Conservation (phyloP, 2,113 vertebrate genomes). For the Atherinomorus stipes region DNA sequence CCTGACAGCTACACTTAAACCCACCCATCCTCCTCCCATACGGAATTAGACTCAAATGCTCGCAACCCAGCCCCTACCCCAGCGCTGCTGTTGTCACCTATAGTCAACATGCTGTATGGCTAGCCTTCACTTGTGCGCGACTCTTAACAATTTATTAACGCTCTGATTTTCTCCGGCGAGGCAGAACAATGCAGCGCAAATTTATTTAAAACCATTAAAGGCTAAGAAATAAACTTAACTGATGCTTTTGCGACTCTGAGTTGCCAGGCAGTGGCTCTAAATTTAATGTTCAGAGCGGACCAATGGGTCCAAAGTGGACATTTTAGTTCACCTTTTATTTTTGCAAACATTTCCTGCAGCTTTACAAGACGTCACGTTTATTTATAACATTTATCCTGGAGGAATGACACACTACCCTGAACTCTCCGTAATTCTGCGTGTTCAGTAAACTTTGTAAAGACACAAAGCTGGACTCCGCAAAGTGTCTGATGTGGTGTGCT, state of each 20-base stretch:
- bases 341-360: neutral
- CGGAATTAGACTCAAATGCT: conserved; percentile 59
- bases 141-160: conserved; percentile 8
- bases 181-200: neutral
- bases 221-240: neutral
- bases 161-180: neutral
- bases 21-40: conserved; percentile 77
- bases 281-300: neutral
- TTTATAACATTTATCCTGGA: neutral
- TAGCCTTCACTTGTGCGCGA: neutral
- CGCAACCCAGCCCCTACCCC: conserved; percentile 52
- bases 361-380: neutral
- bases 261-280: neutral
- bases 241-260: neutral
- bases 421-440: too few relatives aligned
- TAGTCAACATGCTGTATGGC: conserved; percentile 31
- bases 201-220: neutral
- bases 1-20: conserved; percentile 61
- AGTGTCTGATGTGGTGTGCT: neutral
- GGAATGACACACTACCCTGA: neutral
- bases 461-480: too few relatives aligned
- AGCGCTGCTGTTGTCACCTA: conserved; percentile 37
- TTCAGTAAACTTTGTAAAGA: too few relatives aligned
- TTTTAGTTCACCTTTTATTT: neutral
- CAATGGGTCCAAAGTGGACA: neutral